Evolutionary conservation across 1,140 invertebrate genomes (phyloP).

Genomic region (Drosophila kohkoa): DNA sequence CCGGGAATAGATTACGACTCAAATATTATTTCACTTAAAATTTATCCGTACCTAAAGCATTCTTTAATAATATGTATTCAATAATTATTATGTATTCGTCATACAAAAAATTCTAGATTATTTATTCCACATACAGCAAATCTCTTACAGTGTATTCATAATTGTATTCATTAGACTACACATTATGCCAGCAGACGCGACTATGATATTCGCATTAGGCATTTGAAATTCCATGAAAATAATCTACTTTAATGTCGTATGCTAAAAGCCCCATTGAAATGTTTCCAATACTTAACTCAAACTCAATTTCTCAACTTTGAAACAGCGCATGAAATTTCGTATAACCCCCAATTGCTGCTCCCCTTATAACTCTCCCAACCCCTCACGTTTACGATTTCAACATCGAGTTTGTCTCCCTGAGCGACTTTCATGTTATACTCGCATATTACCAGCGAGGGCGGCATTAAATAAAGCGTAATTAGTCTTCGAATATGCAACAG

Average conservation of each 20-base stretch:
- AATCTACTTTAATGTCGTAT: not conserved
- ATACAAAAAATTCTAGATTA: too few species aligned
- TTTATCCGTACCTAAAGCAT: too few species aligned
- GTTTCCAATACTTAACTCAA: conserved; percentile 1
- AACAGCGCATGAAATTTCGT: not conserved
- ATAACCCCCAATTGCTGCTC: not conserved
- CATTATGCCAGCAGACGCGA: not conserved
- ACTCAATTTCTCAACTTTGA: conserved; percentile 9
- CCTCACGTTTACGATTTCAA: not conserved
- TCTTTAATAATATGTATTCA: too few species aligned
- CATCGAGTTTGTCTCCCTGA: not conserved
- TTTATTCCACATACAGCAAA: too few species aligned
- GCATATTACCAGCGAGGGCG: conserved; percentile 31
- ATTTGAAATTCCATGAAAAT: conserved; percentile 6
- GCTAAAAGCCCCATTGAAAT: not conserved
- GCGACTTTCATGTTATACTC: not conserved
- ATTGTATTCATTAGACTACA: not conserved
- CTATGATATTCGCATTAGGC: not conserved
- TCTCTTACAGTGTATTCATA: too few species aligned
- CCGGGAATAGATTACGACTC: too few species aligned
- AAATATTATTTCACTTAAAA: too few species aligned
- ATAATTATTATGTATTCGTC: too few species aligned
- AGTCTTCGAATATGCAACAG: conserved; percentile 71
- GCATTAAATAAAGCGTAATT: conserved; percentile 55
- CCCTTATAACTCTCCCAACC: not conserved